A percentile compares a stretch with the other conserved stretches of the same genome.
Conservation (phyloP, 2,797 vertebrate species). For the Spheniscus humboldti region DNA sequence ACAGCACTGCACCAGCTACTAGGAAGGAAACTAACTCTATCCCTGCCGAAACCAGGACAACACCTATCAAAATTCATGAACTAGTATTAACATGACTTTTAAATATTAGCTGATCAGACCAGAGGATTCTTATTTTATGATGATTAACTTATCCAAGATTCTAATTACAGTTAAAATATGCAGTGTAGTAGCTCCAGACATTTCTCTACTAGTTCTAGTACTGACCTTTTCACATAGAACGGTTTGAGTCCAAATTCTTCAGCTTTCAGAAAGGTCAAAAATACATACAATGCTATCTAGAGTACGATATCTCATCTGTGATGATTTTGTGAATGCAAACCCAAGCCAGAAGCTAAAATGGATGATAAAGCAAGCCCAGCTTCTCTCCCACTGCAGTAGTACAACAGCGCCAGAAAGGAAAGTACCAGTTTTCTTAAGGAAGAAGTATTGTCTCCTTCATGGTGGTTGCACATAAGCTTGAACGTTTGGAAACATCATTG, state of each 20-base stretch:
- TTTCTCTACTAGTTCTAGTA: background rate
- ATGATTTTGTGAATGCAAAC: background rate
- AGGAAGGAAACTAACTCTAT: too few relatives aligned
- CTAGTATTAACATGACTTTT: slow-evolving; percentile 17
- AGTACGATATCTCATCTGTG: background rate
- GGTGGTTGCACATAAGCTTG: fast-evolving
- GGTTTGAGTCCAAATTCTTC: slow-evolving; percentile 3
- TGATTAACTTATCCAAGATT: slow-evolving; percentile 3
- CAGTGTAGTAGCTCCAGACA: background rate
- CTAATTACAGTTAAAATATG: slow-evolving; percentile 51
- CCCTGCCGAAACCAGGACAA: too few relatives aligned
- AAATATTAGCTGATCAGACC: slow-evolving; percentile 6
- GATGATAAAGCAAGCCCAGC: background rate
- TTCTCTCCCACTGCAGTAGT: background rate
- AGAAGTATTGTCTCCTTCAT: background rate
- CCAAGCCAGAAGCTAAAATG: background rate
- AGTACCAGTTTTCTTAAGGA: background rate
- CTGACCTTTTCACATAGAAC: background rate
- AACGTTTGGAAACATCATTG: fast-evolving
- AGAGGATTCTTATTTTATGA: slow-evolving; percentile 39
- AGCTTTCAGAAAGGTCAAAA: slow-evolving; percentile 29
- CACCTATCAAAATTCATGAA: slow-evolving; percentile 24
- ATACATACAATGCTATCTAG: background rate
- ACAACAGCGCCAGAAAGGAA: background rate
- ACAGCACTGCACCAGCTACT: too few relatives aligned